phyloP scores from a whole-genome alignment of 2,888 invertebrate genomes.

The Drosophila kanekoi region DNA sequence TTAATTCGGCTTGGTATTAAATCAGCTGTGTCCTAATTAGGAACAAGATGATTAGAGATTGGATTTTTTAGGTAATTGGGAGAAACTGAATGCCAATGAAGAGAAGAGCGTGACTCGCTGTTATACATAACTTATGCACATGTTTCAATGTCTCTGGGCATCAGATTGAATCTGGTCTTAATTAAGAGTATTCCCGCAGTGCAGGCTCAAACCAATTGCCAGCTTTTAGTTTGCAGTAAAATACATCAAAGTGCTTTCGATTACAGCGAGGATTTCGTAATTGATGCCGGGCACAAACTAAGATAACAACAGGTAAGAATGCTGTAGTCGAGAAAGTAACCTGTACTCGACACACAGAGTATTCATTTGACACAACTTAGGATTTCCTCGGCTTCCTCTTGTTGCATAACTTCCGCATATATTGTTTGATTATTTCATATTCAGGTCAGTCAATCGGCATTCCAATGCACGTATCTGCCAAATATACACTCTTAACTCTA shows the following conservation, averaged over 20 bases:
- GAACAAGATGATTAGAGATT: neutral
- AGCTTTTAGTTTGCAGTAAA: slow-evolving; percentile 16
- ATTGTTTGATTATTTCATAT: no score
- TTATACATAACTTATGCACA: neutral
- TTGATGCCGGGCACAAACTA: slow-evolving; percentile 26
- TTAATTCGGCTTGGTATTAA: slow-evolving; percentile 7
- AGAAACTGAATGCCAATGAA: neutral
- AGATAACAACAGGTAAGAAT: neutral
- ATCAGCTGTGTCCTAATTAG: slow-evolving; percentile 24
- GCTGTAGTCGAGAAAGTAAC: neutral
- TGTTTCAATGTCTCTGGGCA: neutral
- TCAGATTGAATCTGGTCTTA: slow-evolving; percentile 25
- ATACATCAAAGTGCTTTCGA: slow-evolving; percentile 47
- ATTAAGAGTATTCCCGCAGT: slow-evolving; percentile 39
- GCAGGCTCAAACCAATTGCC: slow-evolving; percentile 1
- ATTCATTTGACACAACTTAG: neutral
- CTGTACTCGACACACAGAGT: neutral
- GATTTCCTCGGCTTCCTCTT: no score
- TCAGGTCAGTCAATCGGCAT: no score
- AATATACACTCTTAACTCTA: no score
- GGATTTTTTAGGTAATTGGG: neutral
- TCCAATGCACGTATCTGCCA: no score
- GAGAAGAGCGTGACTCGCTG: slow-evolving; percentile 11
- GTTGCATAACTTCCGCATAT: no score
- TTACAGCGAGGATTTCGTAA: slow-evolving; percentile 21